Percentiles rank a stretch among this genome's conserved stretches.
phyloP scores from a whole-genome alignment of 2,888 invertebrate species.

The Bombylius major region DNA sequence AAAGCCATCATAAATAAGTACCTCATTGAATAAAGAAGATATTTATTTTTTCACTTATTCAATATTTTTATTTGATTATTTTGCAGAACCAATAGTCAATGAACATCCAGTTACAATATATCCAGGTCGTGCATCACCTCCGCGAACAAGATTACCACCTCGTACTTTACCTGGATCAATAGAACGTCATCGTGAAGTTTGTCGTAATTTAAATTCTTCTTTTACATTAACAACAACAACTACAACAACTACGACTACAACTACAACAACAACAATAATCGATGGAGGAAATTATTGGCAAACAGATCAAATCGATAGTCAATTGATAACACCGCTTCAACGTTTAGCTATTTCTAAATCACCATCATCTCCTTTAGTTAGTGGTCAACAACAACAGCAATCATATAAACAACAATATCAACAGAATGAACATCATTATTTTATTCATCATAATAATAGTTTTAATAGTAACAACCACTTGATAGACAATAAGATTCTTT shows the following conservation, averaged over 20 bases:
- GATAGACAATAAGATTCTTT: slow-evolving; percentile 12
- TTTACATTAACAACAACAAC: not conserved
- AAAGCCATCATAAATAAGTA: no score
- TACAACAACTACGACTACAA: not conserved
- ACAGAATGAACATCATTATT: slow-evolving; percentile 25
- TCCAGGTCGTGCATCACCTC: slow-evolving; percentile 39
- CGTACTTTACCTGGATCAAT: slow-evolving; percentile 56
- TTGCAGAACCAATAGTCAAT: slow-evolving; percentile 37
- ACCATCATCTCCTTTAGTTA: slow-evolving; percentile 38
- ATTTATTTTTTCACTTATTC: no score
- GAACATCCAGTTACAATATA: slow-evolving; percentile 56
- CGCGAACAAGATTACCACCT: slow-evolving; percentile 47
- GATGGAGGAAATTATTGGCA: not conserved
- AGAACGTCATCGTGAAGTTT: slow-evolving; percentile 69
- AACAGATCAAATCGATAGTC: not conserved
- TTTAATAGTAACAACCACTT: slow-evolving; percentile 33
- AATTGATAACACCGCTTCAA: slow-evolving; percentile 7
- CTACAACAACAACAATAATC: not conserved
- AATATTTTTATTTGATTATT: not conserved
- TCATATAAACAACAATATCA: not conserved
- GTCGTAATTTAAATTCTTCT: slow-evolving; percentile 39
- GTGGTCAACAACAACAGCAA: slow-evolving; percentile 14
- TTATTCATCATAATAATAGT: slow-evolving; percentile 34
- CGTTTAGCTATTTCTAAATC: slow-evolving; percentile 11
- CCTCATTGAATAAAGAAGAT: no score